A percentile compares a stretch with the other conserved stretches of the same genome.
Evolutionary conservation across 2,797 vertebrate species (phyloP).

Genomic region (Helarctos malayanus): DNA sequence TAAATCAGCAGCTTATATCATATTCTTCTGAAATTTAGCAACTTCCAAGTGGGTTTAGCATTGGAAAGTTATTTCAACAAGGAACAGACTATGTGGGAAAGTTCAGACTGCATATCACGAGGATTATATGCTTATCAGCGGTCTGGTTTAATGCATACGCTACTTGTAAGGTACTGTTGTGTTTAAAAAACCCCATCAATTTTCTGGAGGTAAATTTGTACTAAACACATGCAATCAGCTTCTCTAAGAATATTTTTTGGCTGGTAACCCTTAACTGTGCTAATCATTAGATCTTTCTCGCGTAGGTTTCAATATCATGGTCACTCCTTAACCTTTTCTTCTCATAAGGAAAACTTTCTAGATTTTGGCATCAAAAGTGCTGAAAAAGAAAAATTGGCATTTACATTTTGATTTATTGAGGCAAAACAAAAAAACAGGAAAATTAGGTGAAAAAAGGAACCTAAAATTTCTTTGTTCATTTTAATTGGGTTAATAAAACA

Average conservation of each 20-base stretch:
- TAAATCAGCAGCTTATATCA: neutral
- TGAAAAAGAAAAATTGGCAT: slow-evolving; percentile 58
- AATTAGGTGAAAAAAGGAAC: slow-evolving; percentile 30
- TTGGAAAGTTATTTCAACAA: neutral
- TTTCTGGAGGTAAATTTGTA: slow-evolving; percentile 57
- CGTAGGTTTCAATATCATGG: neutral
- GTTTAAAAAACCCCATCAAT: neutral
- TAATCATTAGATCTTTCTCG: neutral
- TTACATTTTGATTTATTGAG: slow-evolving; percentile 47
- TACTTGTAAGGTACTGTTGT: neutral
- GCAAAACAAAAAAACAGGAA: slow-evolving; percentile 2
- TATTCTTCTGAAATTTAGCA: slow-evolving; percentile 42
- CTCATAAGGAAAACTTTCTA: slow-evolving; percentile 24
- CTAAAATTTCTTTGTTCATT: neutral
- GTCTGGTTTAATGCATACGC: neutral
- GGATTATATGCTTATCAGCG: neutral
- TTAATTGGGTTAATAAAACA: slow-evolving; percentile 37
- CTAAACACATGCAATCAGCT: slow-evolving; percentile 13
- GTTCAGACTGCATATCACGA: neutral
- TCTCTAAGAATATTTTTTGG: slow-evolving; percentile 28
- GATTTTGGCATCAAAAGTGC: neutral
- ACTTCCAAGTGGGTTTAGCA: slow-evolving; percentile 38
- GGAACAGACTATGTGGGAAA: neutral
- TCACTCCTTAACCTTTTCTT: neutral
- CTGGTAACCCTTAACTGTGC: neutral